Evolutionary conservation across 2,888 invertebrate genomes (phyloP), one percentile per base, ranked within the genome.

Genomic region (Megamerina dolium): DNA sequence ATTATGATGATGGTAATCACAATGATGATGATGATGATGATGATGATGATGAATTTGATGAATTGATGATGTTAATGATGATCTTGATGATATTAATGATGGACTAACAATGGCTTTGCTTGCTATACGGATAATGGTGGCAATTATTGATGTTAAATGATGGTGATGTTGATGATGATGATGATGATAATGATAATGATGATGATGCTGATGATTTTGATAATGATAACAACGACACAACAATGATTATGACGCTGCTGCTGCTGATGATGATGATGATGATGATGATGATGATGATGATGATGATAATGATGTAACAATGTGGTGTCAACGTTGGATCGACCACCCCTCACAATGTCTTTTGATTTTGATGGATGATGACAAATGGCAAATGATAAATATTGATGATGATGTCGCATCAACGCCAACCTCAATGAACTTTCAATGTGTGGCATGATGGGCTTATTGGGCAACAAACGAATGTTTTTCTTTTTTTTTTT

Each of bases 1-100:
- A 69, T 64, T 65, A 69, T 69, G 68, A 66, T 68, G 78, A 75
- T 73, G 58, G 46, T 51, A 53, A 67, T 62, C 55, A 68, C 57
- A 55, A 69, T 63, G 60, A 65, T 59, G 58, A 59, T 54, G 59
- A 52, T 57, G 66, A 60, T 62, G 76, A 73, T 72, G 56, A 38
- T 59, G 59, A 54, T 65, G 60, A 61, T 63, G 59, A 57, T 56
- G 63, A 48, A 48, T 53, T 23, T 38, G 43, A 74, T 75, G 74
- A 74, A 75, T 73, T 75, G 75, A 73, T 72, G 52, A 49, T 56
- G 55, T 60, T 63, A 62, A 59, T 61, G 58, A 55, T 63, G 59
- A 43, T 53, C 45, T 46, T 53, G 51, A 46, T 60, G 56, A 49
- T 57, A 54, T 34, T 57, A 51, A 55, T 54, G 51, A 54, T 57